phyloP scores from a whole-genome alignment of 2,113 vertebrate species.

The Heloderma charlesbogerti region DNA sequence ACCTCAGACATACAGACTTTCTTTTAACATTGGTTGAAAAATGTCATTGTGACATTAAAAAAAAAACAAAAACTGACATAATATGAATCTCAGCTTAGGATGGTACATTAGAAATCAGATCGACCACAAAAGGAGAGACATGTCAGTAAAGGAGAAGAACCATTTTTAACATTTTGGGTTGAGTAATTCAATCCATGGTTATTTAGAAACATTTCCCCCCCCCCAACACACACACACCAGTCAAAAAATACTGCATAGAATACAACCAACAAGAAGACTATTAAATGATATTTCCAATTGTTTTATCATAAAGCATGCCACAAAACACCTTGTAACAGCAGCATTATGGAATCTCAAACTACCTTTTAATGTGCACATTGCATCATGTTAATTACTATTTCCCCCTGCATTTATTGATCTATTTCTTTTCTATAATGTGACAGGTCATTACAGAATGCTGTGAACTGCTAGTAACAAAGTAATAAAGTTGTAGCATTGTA shows the following conservation, averaged over 20 bases:
- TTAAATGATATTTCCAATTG: not conserved
- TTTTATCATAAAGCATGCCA: not conserved
- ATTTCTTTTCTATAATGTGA: not conserved
- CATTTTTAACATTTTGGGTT: not conserved
- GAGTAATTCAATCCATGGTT: not conserved
- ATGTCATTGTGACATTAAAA: not conserved
- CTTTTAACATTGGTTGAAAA: not conserved
- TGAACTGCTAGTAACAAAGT: slow-evolving; percentile 1
- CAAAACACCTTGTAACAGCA: not conserved
- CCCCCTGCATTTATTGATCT: slow-evolving; percentile 21
- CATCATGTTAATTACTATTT: not conserved
- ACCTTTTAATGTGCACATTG: not conserved
- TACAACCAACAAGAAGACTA: not conserved
- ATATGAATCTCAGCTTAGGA: not conserved
- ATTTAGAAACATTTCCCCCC: not conserved
- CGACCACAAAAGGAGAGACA: not conserved
- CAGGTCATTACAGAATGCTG: slow-evolving; percentile 19
- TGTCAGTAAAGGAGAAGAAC: not conserved
- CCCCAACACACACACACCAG: not conserved
- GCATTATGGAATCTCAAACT: not conserved
- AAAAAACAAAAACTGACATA: not conserved
- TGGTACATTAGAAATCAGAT: not conserved
- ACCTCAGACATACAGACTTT: not conserved
- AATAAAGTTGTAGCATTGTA: not conserved
- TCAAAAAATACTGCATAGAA: not conserved